Conservation (phyloP, 2,888 invertebrate genomes). For the Scaptomyza cyrtandrae region DNA sequence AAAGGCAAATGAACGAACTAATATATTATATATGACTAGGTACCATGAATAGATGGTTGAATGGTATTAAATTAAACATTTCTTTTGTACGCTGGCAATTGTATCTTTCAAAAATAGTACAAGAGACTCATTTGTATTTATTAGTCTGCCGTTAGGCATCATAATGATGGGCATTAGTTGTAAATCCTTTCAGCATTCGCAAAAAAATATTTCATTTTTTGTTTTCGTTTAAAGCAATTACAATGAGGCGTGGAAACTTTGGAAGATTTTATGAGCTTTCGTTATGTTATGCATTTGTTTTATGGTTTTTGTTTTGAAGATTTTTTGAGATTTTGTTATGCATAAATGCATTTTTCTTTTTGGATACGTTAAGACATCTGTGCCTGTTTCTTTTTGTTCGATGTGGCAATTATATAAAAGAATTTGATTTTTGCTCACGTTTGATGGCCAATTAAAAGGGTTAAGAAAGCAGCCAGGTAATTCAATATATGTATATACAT, state of each 20-base stretch:
- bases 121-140: constrained; percentile 52
- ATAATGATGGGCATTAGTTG: constrained; percentile 13
- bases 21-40: constrained; percentile 20
- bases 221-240: constrained; percentile 13
- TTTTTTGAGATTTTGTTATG: constrained; percentile 19
- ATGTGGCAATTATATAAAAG: constrained; percentile 51
- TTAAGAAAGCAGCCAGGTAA: constrained; percentile 38
- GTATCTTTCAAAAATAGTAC: constrained; percentile 39
- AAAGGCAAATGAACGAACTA: constrained; percentile 36
- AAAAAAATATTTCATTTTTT: constrained; percentile 3
- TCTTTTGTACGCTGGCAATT: constrained; percentile 32
- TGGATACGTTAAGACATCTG: constrained; percentile 7
- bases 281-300: neutral
- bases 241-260: constrained; percentile 4
- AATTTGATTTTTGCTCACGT: constrained; percentile 44
- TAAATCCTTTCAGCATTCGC: constrained; percentile 15
- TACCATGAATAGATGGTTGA: constrained; percentile 26
- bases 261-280: constrained; percentile 13
- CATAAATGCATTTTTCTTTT: neutral
- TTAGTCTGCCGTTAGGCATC: constrained; percentile 2
- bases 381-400: constrained; percentile 1
- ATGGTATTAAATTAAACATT: constrained; percentile 49
- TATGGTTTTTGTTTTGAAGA: neutral
- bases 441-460: constrained; percentile 69
- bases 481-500: constrained; percentile 7